Evolutionary conservation across 2,113 vertebrate genomes (phyloP).

Genomic region (Scortum barcoo): DNA sequence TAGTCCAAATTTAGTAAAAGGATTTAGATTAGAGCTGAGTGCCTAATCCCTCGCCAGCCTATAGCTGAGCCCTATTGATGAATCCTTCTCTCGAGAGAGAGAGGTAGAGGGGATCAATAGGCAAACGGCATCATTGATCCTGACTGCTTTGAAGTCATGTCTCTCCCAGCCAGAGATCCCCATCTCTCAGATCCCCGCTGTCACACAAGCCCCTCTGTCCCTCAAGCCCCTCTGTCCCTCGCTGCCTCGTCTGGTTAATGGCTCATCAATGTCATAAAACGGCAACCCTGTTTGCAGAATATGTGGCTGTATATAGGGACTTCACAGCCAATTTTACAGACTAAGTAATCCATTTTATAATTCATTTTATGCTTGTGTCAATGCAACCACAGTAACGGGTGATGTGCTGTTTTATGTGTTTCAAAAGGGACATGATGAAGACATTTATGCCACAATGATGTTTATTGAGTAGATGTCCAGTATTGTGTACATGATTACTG

Average conservation of each 20-base stretch:
- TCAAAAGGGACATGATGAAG: constrained; percentile 7
- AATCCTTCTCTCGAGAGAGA: constrained; percentile 58
- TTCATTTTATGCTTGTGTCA: constrained; percentile 26
- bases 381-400: neutral
- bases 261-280: constrained; percentile 58
- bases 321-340: constrained; percentile 33
- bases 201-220: constrained; percentile 38
- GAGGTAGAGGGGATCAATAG: constrained; percentile 73
- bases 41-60: constrained; percentile 73
- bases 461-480: constrained; percentile 18
- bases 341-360: constrained; percentile 39
- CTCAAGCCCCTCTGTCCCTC: constrained; percentile 25
- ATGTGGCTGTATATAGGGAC: constrained; percentile 9
- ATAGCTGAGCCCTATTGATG: constrained; percentile 74
- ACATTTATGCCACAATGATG: constrained; percentile 13
- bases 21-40: constrained; percentile 73
- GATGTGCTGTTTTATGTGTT: constrained; percentile 9
- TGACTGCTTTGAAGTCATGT: constrained; percentile 80
- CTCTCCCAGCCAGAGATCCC: constrained; percentile 73
- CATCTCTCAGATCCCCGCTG: constrained; percentile 58
- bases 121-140: constrained; percentile 82
- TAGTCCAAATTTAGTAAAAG: constrained; percentile 70
- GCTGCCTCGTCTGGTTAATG: constrained; percentile 63
- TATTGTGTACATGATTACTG: constrained; percentile 29
- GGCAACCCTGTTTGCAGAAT: constrained; percentile 50